Base-by-base conservation (phyloP, 2,888 invertebrate species). In the Neoitamus cyanurus region DNA sequence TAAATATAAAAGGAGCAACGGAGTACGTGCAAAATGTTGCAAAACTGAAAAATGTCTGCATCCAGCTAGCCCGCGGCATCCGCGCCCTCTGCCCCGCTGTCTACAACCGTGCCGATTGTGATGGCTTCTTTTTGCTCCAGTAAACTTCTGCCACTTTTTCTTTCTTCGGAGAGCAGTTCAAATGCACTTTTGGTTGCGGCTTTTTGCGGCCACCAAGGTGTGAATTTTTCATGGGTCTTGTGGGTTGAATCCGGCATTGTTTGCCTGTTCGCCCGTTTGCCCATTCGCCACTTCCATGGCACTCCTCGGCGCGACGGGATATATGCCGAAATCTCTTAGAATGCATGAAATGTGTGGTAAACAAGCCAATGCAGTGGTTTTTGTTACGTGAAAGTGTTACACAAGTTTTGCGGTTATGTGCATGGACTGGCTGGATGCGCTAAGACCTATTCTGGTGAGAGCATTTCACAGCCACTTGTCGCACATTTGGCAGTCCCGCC, bases 271-370 rank as follows among this genome's bases (percentile, higher is more conserved):
- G 77, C 42, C 28, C 31, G 48, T 6, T 70, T 34, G 80, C 68
- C 13, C 68, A 3, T 69, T 13, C n/a, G 20, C 46, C 15, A 34
- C 37, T 6, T 37, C n/a, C 25, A 6, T 0, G 37, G 37, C 34
- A 15, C 20, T 15, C 30, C 20, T 6, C n/a, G 58, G 11, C 11
- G 25, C 25, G 58, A 20, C 58, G 58, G 25, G 58, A 25, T 25
- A 20, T 25, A 25, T 6, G 37, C 69, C 82, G 25, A 82, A 69
- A 82, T 68, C 69, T 48, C 31, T 73, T 48, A 83, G 72, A 73
- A 83, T 83, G 83, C 83, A 83, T 75, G 72, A 46, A 83, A 83
- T 83, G 73, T 83, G 73, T 34, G 75, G 83, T 83, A 83, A 83
- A 83, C 83, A 83, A 83, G 31, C 83, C 58, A 48, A 75, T 83